phyloP scores from a whole-genome alignment of 2,113 vertebrate genomes.

The Corythaixoides concolor region DNA sequence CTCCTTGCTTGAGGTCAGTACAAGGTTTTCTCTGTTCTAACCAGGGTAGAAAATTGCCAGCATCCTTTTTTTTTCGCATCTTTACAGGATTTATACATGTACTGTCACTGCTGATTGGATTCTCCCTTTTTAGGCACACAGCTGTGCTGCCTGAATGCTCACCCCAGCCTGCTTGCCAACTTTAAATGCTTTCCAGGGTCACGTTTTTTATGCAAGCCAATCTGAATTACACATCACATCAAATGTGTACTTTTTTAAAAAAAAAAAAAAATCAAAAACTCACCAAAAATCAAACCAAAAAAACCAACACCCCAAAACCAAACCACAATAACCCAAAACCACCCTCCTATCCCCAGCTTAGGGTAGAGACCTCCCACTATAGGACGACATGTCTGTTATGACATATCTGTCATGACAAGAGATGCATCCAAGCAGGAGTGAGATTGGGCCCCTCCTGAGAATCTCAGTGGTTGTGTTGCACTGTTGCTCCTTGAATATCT shows the following conservation, averaged over 20 bases:
- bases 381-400: not conserved
- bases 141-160: conserved; percentile 15
- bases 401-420: not conserved
- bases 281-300: not conserved
- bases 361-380: not conserved
- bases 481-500: not conserved
- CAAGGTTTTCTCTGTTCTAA: not conserved
- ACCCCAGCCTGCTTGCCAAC: not conserved
- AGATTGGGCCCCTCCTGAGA: not conserved
- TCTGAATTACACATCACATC: not conserved
- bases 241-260: not conserved
- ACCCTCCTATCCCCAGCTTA: fast-evolving
- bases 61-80: not conserved
- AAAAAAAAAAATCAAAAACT: not conserved
- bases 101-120: not conserved
- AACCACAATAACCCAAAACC: not conserved
- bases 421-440: not conserved
- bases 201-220: not conserved
- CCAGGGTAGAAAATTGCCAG: not conserved
- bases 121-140: not conserved
- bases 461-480: not conserved
- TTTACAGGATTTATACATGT: not conserved
- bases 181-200: not conserved
- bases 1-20: not conserved
- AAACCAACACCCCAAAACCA: not conserved